Conservation (phyloP, 2,797 vertebrate species). For the Paratrypauchen microcephalus region DNA sequence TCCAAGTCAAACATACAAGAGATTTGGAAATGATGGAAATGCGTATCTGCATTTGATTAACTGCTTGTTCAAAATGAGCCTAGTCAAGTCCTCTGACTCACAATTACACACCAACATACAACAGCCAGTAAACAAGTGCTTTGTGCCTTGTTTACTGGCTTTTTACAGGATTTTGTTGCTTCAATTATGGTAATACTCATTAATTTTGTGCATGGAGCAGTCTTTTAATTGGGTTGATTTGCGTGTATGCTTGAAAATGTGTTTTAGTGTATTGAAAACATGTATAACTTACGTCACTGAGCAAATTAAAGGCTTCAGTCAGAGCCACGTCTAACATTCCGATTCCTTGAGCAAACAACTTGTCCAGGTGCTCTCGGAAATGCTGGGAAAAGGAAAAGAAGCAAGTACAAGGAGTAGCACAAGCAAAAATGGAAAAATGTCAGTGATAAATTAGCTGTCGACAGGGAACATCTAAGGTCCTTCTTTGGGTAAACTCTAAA, state of each 20-base stretch:
- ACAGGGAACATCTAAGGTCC: not conserved
- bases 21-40: slow-evolving; percentile 10
- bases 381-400: slow-evolving; percentile 76
- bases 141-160: slow-evolving; percentile 56
- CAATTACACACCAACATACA: too few species aligned
- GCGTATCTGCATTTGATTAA: slow-evolving; percentile 38
- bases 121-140: too few species aligned
- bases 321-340: slow-evolving; percentile 96
- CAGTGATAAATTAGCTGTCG: not conserved
- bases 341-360: slow-evolving; percentile 94
- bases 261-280: slow-evolving; percentile 10
- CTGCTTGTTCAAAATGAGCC: slow-evolving; percentile 46
- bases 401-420: slow-evolving; percentile 1
- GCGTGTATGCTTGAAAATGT: not conserved
- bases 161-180: slow-evolving; percentile 52
- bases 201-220: slow-evolving; percentile 34
- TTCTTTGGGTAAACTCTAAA: not conserved
- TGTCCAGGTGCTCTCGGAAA: slow-evolving; percentile 93
- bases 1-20: not conserved
- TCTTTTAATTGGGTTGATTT: not conserved
- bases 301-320: slow-evolving; percentile 93
- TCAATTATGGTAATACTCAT: slow-evolving; percentile 50
- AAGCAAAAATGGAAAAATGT: slow-evolving; percentile 1
- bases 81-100: slow-evolving; percentile 43
- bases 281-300: slow-evolving; percentile 86